These are phyloP conservation scores for Leucoraja erinaceus DNA, from an alignment of 2,113 vertebrate genomes.

Conservation along the genomic window DNA sequence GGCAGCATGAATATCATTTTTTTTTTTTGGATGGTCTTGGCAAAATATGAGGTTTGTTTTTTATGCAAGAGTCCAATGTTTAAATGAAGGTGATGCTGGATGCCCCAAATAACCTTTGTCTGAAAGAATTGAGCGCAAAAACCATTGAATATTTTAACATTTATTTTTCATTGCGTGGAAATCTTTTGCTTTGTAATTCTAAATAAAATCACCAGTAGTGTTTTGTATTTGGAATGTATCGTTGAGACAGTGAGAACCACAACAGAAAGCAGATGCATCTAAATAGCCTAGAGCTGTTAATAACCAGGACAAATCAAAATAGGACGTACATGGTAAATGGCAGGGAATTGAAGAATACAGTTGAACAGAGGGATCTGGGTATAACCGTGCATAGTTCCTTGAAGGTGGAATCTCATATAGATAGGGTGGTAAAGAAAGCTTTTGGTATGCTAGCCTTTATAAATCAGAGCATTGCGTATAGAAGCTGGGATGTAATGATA, in stretches of 20 bases:
- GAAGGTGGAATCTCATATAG: too few relatives aligned
- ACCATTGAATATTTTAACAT: neutral
- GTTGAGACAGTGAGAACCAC: neutral
- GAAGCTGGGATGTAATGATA: too few relatives aligned
- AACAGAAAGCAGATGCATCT: too few relatives aligned
- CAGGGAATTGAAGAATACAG: too few relatives aligned
- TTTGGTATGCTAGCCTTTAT: too few relatives aligned
- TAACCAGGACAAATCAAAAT: too few relatives aligned
- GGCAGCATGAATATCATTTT: slow-evolving; percentile 2
- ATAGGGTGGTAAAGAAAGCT: too few relatives aligned
- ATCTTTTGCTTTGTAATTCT: neutral
- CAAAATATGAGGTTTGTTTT: neutral
- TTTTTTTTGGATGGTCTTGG: neutral
- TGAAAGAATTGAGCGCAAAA: neutral
- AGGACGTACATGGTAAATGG: too few relatives aligned
- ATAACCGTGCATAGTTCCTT: too few relatives aligned
- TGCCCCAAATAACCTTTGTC: neutral
- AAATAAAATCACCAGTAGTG: neutral
- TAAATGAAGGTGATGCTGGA: neutral
- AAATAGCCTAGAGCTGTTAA: too few relatives aligned
- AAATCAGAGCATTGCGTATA: too few relatives aligned
- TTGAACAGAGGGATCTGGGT: too few relatives aligned
- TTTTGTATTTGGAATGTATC: neutral
- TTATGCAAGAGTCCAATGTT: neutral
- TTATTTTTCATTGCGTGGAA: neutral